Evolutionary conservation across 2,888 invertebrate genomes (phyloP).

Genomic region (Athalia cordata): DNA sequence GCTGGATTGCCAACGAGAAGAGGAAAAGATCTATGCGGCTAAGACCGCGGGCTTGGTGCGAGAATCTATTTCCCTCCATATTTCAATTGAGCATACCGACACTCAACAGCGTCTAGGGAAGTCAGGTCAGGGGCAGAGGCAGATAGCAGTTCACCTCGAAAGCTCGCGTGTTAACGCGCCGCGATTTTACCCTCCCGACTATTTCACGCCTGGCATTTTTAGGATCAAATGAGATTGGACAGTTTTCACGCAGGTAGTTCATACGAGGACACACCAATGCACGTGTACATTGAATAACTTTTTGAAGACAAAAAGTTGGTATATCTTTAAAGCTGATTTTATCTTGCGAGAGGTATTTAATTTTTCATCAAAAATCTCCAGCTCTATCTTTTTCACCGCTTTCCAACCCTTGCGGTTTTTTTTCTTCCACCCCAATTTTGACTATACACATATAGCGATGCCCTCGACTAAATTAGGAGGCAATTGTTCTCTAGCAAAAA

Average conservation of each 20-base stretch:
- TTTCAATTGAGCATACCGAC: constrained; percentile 26
- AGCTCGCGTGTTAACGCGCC: constrained; percentile 2
- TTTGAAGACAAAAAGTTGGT: too few relatives aligned
- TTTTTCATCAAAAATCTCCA: too few relatives aligned
- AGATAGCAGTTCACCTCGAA: background rate
- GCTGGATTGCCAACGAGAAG: background rate
- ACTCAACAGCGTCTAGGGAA: background rate
- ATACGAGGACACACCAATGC: too few relatives aligned
- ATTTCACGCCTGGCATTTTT: constrained; percentile 1
- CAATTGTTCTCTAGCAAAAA: constrained; percentile 22
- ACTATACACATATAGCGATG: background rate
- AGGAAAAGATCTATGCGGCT: background rate
- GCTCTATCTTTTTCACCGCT: background rate
- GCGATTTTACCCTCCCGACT: constrained; percentile 1
- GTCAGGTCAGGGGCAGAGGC: constrained; percentile 3
- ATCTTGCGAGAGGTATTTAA: too few relatives aligned
- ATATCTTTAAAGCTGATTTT: too few relatives aligned
- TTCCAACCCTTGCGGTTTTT: background rate
- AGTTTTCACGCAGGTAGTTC: background rate
- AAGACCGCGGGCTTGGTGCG: background rate
- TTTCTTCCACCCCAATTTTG: constrained; percentile 7
- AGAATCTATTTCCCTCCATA: constrained; percentile 26
- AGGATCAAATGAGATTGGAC: background rate
- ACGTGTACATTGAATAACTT: too few relatives aligned
- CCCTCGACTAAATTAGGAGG: background rate